Base-by-base conservation (phyloP, 2,888 invertebrate genomes). In the Spialia ferax region DNA sequence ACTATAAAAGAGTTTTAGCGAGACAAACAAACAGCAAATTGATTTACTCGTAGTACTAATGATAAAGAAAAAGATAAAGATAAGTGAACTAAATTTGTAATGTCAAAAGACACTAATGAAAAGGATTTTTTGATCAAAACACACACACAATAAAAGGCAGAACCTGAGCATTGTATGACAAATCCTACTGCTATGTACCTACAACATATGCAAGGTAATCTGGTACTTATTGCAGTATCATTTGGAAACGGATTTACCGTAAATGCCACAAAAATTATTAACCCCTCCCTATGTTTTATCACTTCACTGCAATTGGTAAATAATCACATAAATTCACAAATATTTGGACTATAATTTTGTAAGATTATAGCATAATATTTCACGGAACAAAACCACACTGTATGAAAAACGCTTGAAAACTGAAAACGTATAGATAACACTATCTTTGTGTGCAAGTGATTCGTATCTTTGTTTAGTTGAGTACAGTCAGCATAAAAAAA, bases 361-460 rank as follows among this genome's bases (percentile, higher is more conserved):
- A 2, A 45, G 8, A 8, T 18, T 18, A 18, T 4, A n/a, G n/a
- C 18, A 45, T 18, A 22, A 11, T 32, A 18, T 55, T 55, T 32
- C 29, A 55, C 52, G 13, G 62, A 10, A 29, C 48, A 18, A 54
- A 67, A 69, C 69, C 60, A 42, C 22, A 66, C 72, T 48, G 68
- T 63, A 67, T 26, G 68, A 57, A 69, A 62, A 64, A 52, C 72
- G 72, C 64, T 73, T 72, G 76, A 79, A 80, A 80, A 79, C 77
- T 71, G 68, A 76, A 77, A 76, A 74, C 74, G 63, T 74, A 71
- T 70, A 76, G 78, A 78, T 77, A 77, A 74, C 65, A 65, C 63
- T 73, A 75, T 76, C 75, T 42, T 61, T 68, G 69, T 74, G 11
- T 23, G n/a, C 1, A 35, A 10, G 20, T 22, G 75, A 29, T 10